Percentiles rank a stretch among this genome's conserved stretches.
Evolutionary conservation across 2,113 vertebrate genomes (phyloP).

Genomic region (Panthera leo): DNA sequence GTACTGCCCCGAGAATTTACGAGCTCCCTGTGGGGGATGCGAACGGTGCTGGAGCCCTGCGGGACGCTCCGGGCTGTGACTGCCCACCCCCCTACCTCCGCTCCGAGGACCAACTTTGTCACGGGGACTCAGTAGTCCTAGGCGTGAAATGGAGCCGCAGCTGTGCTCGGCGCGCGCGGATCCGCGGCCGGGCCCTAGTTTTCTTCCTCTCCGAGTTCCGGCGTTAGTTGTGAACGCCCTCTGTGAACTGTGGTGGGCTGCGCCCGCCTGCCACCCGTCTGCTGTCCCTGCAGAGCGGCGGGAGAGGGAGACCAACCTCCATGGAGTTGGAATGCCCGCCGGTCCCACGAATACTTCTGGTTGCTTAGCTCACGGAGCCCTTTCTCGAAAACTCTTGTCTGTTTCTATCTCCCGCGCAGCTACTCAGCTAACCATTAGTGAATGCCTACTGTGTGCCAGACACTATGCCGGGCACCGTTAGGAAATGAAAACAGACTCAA

Average conservation of each 20-base stretch:
- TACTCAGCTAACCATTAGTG: neutral
- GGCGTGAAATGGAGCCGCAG: neutral
- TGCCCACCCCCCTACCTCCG: neutral
- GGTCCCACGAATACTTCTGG: neutral
- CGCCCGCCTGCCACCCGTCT: neutral
- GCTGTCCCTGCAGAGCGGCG: neutral
- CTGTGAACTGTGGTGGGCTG: neutral
- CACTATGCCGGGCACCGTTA: neutral
- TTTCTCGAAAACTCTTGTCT: neutral
- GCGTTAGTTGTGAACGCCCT: neutral
- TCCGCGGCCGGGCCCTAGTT: neutral
- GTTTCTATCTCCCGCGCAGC: neutral
- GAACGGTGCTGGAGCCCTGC: neutral
- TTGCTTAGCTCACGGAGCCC: neutral
- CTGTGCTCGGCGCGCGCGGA: neutral
- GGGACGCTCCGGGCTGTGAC: neutral
- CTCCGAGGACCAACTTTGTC: neutral
- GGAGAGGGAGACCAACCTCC: neutral
- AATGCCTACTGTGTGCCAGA: neutral
- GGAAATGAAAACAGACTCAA: neutral
- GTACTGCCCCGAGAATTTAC: neutral
- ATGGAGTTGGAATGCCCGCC: neutral
- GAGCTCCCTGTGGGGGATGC: neutral
- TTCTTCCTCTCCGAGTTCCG: neutral
- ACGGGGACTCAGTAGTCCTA: neutral